Conservation (phyloP, 2,888 invertebrate species). For the Ophion ventricosus region DNA sequence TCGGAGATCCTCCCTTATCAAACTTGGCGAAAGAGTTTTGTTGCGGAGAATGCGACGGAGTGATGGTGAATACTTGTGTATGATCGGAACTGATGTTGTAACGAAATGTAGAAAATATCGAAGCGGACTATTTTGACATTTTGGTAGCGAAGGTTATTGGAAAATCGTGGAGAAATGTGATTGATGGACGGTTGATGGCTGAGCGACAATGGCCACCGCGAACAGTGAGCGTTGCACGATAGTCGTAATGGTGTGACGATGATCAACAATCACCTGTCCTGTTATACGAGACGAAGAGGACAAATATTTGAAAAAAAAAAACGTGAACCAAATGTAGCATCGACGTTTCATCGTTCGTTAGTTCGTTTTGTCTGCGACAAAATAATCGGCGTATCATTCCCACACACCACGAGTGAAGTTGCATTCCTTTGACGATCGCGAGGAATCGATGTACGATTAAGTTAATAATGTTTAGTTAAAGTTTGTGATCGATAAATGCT, state of each 20-base stretch:
- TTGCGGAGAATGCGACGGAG: not conserved
- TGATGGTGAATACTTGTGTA: conserved; percentile 23
- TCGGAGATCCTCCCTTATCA: no score
- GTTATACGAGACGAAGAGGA: conserved; percentile 54
- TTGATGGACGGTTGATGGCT: conserved; percentile 54
- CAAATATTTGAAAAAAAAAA: conserved; percentile 16
- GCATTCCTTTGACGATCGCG: conserved; percentile 73
- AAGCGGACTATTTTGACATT: conserved; percentile 21
- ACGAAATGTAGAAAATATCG: no score
- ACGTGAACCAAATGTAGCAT: conserved; percentile 13
- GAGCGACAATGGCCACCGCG: conserved; percentile 57
- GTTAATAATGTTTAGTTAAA: conserved; percentile 19
- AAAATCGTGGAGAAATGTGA: conserved; percentile 64
- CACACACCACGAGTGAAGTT: conserved; percentile 68
- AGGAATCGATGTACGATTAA: conserved; percentile 57
- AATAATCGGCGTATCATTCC: conserved; percentile 73
- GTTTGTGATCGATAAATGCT: conserved; percentile 44
- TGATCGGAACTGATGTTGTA: conserved; percentile 18
- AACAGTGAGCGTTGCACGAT: conserved; percentile 36
- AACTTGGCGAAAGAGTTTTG: not conserved
- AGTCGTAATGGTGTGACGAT: conserved; percentile 46
- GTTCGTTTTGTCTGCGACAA: conserved; percentile 18
- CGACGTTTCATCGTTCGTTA: conserved; percentile 37
- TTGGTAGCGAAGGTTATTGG: conserved; percentile 26
- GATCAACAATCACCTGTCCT: conserved; percentile 24